phyloP scores from a whole-genome alignment of 2,797 vertebrate genomes.

The Micromesistius poutassou region DNA sequence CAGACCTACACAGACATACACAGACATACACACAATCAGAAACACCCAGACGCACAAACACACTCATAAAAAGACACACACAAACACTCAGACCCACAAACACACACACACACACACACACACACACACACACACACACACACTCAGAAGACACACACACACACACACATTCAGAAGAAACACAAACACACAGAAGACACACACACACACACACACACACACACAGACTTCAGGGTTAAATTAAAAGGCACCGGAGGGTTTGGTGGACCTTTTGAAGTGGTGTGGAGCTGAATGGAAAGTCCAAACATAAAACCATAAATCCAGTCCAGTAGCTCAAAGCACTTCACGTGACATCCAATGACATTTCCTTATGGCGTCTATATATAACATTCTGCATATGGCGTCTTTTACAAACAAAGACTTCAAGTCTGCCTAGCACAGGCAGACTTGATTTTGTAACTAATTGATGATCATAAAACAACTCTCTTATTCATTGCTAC shows the following conservation, averaged over 20 bases:
- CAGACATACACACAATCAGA: background rate
- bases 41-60: background rate
- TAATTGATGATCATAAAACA: background rate
- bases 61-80: slow-evolving; percentile 1
- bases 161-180: slow-evolving; percentile 10
- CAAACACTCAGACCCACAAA: background rate
- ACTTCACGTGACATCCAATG: slow-evolving; percentile 22
- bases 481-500: background rate
- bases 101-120: slow-evolving; percentile 8
- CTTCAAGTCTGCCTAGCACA: background rate
- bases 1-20: slow-evolving; percentile 1
- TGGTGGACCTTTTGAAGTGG: slow-evolving; percentile 53
- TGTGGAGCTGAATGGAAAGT: slow-evolving; percentile 42
- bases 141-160: slow-evolving; percentile 14
- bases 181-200: background rate
- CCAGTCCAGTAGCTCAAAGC: slow-evolving; percentile 31
- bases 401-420: background rate
- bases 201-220: background rate
- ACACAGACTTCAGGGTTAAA: slow-evolving; percentile 42
- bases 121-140: slow-evolving; percentile 9
- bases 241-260: slow-evolving; percentile 30
- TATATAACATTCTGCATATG: slow-evolving; percentile 19
- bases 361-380: slow-evolving; percentile 52
- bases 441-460: background rate
- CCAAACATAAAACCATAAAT: slow-evolving; percentile 40